Conservation (phyloP, 2,797 vertebrate species). For the Anas georgica region DNA sequence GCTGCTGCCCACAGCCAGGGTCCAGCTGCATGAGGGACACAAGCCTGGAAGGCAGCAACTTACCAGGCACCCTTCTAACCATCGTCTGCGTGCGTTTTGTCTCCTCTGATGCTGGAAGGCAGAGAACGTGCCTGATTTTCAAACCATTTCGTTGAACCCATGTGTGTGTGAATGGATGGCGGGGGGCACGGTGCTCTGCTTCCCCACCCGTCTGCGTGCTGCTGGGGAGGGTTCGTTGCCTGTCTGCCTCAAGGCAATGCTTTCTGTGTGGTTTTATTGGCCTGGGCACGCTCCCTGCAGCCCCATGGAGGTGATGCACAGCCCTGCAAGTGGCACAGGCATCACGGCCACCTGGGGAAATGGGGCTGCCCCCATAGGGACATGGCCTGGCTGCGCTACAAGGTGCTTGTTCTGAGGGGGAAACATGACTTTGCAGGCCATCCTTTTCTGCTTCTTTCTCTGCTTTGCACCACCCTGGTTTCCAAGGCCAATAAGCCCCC, state of each 20-base stretch:
- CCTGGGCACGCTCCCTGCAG: background rate
- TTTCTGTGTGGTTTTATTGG: background rate
- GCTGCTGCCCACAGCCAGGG: rapidly evolving
- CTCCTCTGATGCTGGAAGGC: background rate
- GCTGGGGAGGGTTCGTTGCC: background rate
- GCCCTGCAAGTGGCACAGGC: too few species aligned
- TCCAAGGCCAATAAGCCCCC: background rate
- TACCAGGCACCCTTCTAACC: background rate
- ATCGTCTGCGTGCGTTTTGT: rapidly evolving
- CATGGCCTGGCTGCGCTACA: rapidly evolving
- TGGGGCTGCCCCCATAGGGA: background rate
- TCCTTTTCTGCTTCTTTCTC: background rate
- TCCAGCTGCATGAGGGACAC: background rate
- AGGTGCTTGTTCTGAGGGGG: background rate
- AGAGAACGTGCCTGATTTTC: background rate
- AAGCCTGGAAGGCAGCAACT: background rate
- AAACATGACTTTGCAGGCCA: rapidly evolving
- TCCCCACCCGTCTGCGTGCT: background rate
- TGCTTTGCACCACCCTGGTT: background rate
- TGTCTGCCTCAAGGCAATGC: background rate
- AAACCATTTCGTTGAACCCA: background rate
- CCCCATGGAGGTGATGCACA: background rate
- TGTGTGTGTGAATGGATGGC: background rate
- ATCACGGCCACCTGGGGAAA: background rate
- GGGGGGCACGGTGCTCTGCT: background rate